Conservation (phyloP, 1,140 invertebrate genomes). For the Drosophila dunni region DNA sequence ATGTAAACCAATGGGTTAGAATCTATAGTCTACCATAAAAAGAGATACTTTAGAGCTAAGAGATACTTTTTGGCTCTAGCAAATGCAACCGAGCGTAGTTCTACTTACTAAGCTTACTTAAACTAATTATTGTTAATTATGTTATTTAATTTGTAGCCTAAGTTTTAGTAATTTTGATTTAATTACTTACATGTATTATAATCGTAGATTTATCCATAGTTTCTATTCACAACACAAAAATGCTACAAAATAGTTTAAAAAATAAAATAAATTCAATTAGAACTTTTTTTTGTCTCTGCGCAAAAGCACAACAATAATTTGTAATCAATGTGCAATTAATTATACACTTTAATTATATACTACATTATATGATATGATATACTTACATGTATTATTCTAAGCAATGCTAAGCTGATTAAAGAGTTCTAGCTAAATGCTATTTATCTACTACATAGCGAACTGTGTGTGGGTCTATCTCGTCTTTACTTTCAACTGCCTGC, state of each 20-base stretch:
- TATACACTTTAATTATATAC: conserved; percentile 38
- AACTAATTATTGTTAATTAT: conserved; percentile 54
- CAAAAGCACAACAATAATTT: conserved; percentile 69
- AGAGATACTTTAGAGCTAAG: not conserved
- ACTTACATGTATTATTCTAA: conserved; percentile 49
- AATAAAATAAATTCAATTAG: conserved; percentile 21
- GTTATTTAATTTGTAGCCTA: conserved; percentile 58
- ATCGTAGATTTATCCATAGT: conserved; percentile 15
- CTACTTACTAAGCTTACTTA: conserved; percentile 16
- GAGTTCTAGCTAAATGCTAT: conserved; percentile 65
- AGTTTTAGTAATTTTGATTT: conserved; percentile 41
- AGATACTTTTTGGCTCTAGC: not conserved
- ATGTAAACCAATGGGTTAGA: not conserved
- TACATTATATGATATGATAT: conserved; percentile 44
- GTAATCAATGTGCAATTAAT: conserved; percentile 21
- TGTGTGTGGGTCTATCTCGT: not conserved
- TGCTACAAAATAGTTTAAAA: conserved; percentile 33
- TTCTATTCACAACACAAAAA: not conserved
- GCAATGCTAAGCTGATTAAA: conserved; percentile 70
- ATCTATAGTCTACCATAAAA: conserved; percentile 10
- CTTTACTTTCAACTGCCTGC: not conserved
- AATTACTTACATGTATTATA: conserved; percentile 48
- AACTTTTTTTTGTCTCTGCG: conserved; percentile 29
- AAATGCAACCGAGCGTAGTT: conserved; percentile 2
- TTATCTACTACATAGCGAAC: conserved; percentile 37